These are phyloP conservation scores for Idaea dimidiata DNA, from an alignment of 2,888 invertebrate species.

Conservation along the genomic window DNA sequence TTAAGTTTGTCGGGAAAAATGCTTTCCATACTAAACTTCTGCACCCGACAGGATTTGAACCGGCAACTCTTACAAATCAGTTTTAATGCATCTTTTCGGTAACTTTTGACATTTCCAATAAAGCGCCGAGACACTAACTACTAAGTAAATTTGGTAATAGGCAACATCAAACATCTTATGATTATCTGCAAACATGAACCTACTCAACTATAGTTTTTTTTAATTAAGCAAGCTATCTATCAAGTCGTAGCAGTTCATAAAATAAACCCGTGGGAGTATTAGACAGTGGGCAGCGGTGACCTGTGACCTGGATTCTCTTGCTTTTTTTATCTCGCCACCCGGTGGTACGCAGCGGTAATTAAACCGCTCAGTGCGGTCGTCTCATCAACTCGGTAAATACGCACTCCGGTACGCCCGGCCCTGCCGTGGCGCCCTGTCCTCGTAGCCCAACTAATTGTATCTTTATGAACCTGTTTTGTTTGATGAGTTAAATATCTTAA, in stretches of 20 bases:
- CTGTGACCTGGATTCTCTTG: slow-evolving; percentile 46
- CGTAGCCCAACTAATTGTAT: slow-evolving; percentile 14
- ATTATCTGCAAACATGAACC: no score
- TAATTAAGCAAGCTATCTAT: slow-evolving; percentile 20
- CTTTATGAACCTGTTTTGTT: background rate
- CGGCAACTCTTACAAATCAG: no score
- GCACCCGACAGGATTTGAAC: no score
- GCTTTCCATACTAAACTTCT: no score
- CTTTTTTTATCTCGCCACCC: slow-evolving; percentile 42
- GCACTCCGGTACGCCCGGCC: slow-evolving; percentile 14
- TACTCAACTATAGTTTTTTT: slow-evolving; percentile 15
- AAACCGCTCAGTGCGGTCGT: slow-evolving; percentile 41
- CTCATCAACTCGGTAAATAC: slow-evolving; percentile 39
- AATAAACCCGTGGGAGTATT: slow-evolving; percentile 7
- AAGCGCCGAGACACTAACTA: no score
- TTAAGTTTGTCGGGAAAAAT: no score
- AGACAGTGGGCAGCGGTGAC: slow-evolving; percentile 9
- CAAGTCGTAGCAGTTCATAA: slow-evolving; percentile 8
- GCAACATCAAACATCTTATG: no score
- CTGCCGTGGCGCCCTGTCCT: background rate
- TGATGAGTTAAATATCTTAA: background rate
- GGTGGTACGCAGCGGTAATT: slow-evolving; percentile 40
- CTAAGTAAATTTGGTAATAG: no score
- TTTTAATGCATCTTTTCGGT: no score
- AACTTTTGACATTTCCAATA: no score